A percentile compares a stretch with the other conserved stretches of the same genome.
These are phyloP conservation scores for Anabacerthia variegaticeps DNA, from an alignment of 2,797 vertebrate species.

Conservation along the genomic window DNA sequence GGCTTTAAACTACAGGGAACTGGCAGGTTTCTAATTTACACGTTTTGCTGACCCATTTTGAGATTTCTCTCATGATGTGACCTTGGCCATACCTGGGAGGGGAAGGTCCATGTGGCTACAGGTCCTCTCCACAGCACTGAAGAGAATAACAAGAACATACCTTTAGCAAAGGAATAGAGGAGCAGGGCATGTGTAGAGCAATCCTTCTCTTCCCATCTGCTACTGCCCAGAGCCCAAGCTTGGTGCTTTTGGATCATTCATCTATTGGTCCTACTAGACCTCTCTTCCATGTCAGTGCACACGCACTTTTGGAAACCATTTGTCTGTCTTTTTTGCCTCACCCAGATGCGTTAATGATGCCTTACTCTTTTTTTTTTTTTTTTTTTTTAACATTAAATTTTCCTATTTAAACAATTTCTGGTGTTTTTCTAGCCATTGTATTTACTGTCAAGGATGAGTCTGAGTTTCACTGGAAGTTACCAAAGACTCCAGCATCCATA, in stretches of 20 bases:
- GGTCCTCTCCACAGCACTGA: neutral
- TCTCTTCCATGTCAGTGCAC: rapidly evolving
- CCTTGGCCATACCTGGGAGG: rapidly evolving
- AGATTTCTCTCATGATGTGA: neutral
- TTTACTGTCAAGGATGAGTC: neutral
- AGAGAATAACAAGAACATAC: neutral
- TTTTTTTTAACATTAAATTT: neutral
- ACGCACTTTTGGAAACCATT: rapidly evolving
- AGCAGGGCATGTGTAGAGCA: neutral
- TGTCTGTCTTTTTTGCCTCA: neutral
- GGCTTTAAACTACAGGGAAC: neutral
- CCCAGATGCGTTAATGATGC: neutral
- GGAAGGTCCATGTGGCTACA: rapidly evolving
- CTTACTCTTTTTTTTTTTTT: neutral
- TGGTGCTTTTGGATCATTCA: neutral
- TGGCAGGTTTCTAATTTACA: neutral
- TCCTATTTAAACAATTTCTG: neutral
- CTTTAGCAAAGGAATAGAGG: neutral
- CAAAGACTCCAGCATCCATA: neutral
- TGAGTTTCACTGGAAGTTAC: neutral
- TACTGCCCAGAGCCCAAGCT: neutral
- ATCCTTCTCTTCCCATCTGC: neutral
- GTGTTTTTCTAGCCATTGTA: neutral
- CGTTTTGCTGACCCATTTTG: neutral
- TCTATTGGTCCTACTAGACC: neutral